Evolutionary conservation across 2,888 invertebrate species (phyloP).

Genomic region (Choreutis nemorana): DNA sequence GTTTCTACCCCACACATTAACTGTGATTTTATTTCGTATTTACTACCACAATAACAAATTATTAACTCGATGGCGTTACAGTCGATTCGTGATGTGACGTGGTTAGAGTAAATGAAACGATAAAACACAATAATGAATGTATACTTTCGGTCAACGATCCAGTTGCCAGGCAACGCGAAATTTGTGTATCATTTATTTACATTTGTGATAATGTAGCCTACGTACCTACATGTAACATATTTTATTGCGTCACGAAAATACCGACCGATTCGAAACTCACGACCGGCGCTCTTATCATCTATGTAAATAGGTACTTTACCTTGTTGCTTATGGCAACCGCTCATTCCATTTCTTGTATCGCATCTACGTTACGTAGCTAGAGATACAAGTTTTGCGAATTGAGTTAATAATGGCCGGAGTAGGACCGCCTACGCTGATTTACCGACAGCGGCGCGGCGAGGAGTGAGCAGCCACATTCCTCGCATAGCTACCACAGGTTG

Average conservation of each 20-base stretch:
- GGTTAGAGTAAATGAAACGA: too few relatives aligned
- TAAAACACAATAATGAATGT: too few relatives aligned
- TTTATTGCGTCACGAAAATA: conserved; percentile 11
- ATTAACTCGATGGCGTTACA: too few relatives aligned
- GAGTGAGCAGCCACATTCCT: conserved; percentile 50
- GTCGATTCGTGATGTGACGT: too few relatives aligned
- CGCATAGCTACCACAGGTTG: conserved; percentile 53
- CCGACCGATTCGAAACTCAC: conserved; percentile 8
- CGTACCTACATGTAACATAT: too few relatives aligned
- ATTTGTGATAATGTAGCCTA: conserved; percentile 11
- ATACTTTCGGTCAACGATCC: too few relatives aligned
- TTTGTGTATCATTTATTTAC: conserved; percentile 7
- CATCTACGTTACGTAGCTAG: too few relatives aligned
- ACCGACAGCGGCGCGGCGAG: conserved; percentile 34
- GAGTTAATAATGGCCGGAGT: conserved; percentile 11
- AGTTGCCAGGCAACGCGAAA: conserved; percentile 7
- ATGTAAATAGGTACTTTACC: conserved; percentile 5
- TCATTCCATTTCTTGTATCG: too few relatives aligned
- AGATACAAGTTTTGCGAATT: too few relatives aligned
- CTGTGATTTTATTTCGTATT: too few relatives aligned
- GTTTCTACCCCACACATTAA: conserved; percentile 27
- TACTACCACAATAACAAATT: too few relatives aligned
- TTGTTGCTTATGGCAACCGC: conserved; percentile 10
- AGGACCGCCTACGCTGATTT: conserved; percentile 24
- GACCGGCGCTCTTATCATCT: conserved; percentile 12